A percentile compares a stretch with the other conserved stretches of the same genome.
Evolutionary conservation across 2,797 vertebrate genomes (phyloP).

Genomic region (Phrynocephalus guinanensis): DNA sequence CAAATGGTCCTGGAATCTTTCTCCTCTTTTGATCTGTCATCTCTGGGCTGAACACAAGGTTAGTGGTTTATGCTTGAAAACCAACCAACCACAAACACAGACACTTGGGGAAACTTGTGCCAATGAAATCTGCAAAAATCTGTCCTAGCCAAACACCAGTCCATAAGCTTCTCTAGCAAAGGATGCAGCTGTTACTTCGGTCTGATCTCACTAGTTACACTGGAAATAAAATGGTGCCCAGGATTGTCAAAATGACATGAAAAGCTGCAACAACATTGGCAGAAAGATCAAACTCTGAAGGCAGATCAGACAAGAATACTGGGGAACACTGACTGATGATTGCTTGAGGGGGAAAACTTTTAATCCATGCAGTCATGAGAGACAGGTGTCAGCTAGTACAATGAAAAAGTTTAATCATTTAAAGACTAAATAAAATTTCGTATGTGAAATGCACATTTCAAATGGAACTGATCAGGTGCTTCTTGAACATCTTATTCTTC

Average conservation of each 20-base stretch:
- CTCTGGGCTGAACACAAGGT: accelerated
- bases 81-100: neutral
- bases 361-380: slow-evolving; percentile 41
- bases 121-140: slow-evolving; percentile 19
- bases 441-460: neutral
- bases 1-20: neutral
- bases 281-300: slow-evolving; percentile 50
- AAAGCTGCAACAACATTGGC: slow-evolving; percentile 39
- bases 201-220: slow-evolving; percentile 31
- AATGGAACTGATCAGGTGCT: neutral
- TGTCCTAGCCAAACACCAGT: neutral
- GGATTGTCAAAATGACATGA: slow-evolving; percentile 61
- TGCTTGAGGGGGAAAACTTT: slow-evolving; percentile 40
- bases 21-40: neutral
- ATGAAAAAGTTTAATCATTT: neutral
- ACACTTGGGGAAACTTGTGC: slow-evolving; percentile 3
- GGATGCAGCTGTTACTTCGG: slow-evolving; percentile 51
- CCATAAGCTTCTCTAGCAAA: neutral
- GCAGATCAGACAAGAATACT: slow-evolving; percentile 37
- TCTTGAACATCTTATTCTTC: neutral
- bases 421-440: neutral
- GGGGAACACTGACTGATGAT: slow-evolving; percentile 21
- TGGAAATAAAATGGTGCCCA: slow-evolving; percentile 48
- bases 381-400: neutral
- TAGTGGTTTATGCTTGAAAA: slow-evolving; percentile 8